Percentiles rank a stretch among this genome's conserved stretches.
These are phyloP conservation scores for Takifugu ocellatus DNA, from an alignment of 2,797 vertebrate genomes.

Conservation along the genomic window DNA sequence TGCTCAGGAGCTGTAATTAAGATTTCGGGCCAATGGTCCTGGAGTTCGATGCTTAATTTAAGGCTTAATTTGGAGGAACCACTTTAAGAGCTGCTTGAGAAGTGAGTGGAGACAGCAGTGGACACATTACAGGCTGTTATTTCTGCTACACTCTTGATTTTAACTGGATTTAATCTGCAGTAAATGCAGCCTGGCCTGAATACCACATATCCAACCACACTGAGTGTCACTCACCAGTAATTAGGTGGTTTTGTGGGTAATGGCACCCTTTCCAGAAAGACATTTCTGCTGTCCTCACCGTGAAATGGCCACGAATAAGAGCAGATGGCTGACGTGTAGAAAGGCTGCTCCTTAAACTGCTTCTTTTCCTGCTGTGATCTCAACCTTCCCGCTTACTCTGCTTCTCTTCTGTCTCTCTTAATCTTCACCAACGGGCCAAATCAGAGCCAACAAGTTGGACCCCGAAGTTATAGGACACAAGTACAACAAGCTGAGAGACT, in stretches of 20 bases:
- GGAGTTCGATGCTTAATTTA: conserved; percentile 37
- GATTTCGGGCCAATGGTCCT: conserved; percentile 17
- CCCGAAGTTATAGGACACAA: conserved; percentile 87
- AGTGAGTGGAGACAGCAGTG: conserved; percentile 14
- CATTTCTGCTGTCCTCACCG: conserved; percentile 18
- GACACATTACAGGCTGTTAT: conserved; percentile 20
- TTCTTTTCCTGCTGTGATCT: conserved; percentile 13
- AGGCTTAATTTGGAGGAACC: conserved; percentile 37
- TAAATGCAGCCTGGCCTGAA: conserved; percentile 30
- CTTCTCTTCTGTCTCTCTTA: conserved; percentile 23
- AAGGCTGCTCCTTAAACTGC: not conserved
- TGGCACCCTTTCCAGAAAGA: conserved; percentile 33
- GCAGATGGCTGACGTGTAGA: conserved; percentile 3
- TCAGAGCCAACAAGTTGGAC: conserved; percentile 88
- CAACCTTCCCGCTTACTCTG: conserved; percentile 10
- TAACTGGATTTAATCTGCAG: conserved; percentile 32
- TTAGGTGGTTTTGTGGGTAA: conserved; percentile 60
- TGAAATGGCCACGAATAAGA: conserved; percentile 8
- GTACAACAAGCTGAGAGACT: conserved; percentile 97
- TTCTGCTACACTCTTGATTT: conserved; percentile 14
- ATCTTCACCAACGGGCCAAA: conserved; percentile 4
- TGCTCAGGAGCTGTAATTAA: conserved; percentile 25
- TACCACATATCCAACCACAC: conserved; percentile 40
- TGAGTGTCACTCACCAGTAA: conserved; percentile 49
- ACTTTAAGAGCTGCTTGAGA: conserved; percentile 16